A percentile compares a stretch with the other conserved stretches of the same genome.
phyloP scores from a whole-genome alignment of 2,113 vertebrate genomes.

The Sphyrna mokarran region DNA sequence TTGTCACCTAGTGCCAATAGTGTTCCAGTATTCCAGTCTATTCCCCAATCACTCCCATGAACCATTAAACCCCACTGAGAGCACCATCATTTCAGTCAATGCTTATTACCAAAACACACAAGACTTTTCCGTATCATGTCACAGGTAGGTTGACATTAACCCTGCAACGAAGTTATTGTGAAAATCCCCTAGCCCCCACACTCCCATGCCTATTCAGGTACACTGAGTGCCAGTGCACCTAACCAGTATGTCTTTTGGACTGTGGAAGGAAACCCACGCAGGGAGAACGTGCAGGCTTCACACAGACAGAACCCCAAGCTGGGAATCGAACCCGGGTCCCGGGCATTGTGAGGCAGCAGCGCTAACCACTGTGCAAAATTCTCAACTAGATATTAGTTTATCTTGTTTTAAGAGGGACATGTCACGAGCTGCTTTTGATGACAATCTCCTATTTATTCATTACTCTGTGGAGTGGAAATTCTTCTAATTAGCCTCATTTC shows the following conservation, averaged over 20 bases:
- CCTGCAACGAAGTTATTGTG: no score
- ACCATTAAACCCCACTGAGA: neutral
- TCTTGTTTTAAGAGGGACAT: neutral
- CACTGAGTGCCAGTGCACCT: no score
- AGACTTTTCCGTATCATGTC: neutral
- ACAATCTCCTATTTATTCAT: neutral
- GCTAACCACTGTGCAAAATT: neutral
- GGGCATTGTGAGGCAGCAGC: no score
- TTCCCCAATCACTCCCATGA: neutral
- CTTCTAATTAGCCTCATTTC: conserved; percentile 7
- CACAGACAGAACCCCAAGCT: no score
- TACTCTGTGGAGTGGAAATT: neutral
- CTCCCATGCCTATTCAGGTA: no score
- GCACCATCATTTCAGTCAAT: neutral
- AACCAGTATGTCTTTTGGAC: no score
- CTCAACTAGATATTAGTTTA: neutral
- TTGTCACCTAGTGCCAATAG: neutral
- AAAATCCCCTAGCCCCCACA: no score
- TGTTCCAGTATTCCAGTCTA: neutral
- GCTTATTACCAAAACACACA: neutral
- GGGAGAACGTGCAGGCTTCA: no score
- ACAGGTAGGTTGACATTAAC: no score
- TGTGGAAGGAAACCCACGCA: no score
- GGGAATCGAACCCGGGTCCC: no score
- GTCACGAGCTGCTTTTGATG: neutral